Conservation (phyloP, 2,888 invertebrate species). For the Cylindroiulus punctatus region DNA sequence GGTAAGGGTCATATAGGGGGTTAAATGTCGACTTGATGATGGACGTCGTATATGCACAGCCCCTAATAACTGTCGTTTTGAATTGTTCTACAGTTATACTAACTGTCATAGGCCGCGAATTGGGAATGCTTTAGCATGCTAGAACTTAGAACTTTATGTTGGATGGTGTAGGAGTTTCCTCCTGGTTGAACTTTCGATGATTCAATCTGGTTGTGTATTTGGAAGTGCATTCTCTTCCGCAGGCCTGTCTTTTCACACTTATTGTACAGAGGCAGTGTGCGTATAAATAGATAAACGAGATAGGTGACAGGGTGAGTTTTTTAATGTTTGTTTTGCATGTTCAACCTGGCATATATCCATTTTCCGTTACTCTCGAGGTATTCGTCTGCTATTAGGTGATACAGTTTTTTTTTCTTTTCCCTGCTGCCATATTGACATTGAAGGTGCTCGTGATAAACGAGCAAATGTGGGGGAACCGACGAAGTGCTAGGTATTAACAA, state of each 20-base stretch:
- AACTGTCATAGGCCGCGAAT: too few species aligned
- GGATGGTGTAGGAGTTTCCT: neutral
- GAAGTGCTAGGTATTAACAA: constrained; percentile 44
- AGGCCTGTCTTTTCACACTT: constrained; percentile 43
- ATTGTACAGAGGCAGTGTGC: constrained; percentile 27
- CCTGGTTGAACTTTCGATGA: neutral
- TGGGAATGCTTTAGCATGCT: too few species aligned
- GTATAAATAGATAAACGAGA: constrained; percentile 45
- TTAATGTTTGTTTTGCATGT: constrained; percentile 46
- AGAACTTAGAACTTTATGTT: too few species aligned
- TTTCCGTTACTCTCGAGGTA: constrained; percentile 23
- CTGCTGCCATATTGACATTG: constrained; percentile 29
- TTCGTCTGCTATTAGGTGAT: constrained; percentile 47
- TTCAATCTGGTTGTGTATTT: neutral
- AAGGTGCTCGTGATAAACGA: constrained; percentile 40
- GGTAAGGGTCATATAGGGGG: too few species aligned
- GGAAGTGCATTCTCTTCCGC: neutral
- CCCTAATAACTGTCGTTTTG: too few species aligned
- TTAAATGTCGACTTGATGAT: too few species aligned
- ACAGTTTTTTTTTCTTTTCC: neutral
- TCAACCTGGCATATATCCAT: constrained; percentile 45
- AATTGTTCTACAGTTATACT: too few species aligned
- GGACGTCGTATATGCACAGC: too few species aligned
- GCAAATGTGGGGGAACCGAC: constrained; percentile 47
- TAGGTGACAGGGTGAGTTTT: constrained; percentile 44